A percentile compares a stretch with the other conserved stretches of the same genome.
Evolutionary conservation across 2,113 vertebrate genomes (phyloP).

Genomic region (Girardinichthys multiradiatus): DNA sequence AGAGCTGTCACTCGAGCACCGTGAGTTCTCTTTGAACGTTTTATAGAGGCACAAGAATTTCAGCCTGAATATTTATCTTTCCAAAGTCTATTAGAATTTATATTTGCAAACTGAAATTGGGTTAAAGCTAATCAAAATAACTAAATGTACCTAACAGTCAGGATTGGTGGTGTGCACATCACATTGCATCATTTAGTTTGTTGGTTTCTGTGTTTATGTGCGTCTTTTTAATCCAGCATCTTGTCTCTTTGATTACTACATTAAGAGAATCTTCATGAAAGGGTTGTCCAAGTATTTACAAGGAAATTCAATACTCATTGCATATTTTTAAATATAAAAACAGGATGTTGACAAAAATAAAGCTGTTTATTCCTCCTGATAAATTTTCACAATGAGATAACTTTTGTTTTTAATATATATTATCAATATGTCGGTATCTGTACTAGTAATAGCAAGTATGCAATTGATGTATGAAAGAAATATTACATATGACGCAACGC

Average conservation of each 20-base stretch:
- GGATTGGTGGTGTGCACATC: background rate
- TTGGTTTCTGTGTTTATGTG: background rate
- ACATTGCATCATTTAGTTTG: background rate
- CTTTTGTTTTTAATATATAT: background rate
- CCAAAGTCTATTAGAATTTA: background rate
- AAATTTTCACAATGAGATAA: background rate
- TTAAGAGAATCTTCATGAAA: background rate
- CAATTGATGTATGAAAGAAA: background rate
- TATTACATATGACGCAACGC: too few species aligned
- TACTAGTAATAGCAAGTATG: background rate
- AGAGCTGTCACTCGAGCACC: conserved; percentile 39
- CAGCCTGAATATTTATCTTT: conserved; percentile 12
- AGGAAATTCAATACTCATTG: background rate
- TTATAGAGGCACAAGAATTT: conserved; percentile 16
- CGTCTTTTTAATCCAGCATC: background rate
- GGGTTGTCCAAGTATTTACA: background rate
- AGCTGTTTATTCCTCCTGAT: background rate
- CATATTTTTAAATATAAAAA: background rate
- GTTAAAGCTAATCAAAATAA: background rate
- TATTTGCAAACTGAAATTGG: background rate
- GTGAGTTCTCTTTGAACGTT: background rate
- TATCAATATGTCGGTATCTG: too few species aligned
- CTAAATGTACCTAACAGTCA: background rate
- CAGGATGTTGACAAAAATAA: background rate
- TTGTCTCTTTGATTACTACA: background rate